Evolutionary conservation across 2,797 vertebrate species (phyloP).

Genomic region (Caiman crocodilus): DNA sequence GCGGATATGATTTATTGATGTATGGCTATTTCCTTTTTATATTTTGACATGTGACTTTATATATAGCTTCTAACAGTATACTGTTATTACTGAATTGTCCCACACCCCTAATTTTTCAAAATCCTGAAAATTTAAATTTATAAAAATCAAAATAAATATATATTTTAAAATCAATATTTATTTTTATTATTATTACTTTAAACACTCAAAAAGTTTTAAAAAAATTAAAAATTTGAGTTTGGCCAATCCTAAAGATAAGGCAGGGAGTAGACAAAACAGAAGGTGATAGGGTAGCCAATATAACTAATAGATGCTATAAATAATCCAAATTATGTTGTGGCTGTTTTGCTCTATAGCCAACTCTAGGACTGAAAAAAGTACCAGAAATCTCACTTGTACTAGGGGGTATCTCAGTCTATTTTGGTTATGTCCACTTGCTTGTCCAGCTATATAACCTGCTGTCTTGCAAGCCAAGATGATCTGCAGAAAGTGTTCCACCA

Average conservation of each 20-base stretch:
- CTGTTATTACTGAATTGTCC: too few relatives aligned
- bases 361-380: not conserved
- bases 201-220: too few relatives aligned
- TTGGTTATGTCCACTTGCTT: not conserved
- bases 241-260: not conserved
- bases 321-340: not conserved
- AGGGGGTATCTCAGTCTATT: not conserved
- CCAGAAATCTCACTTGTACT: not conserved
- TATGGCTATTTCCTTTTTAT: too few relatives aligned
- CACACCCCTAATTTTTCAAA: too few relatives aligned
- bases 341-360: not conserved
- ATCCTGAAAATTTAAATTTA: too few relatives aligned
- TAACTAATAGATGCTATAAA: not conserved
- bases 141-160: too few relatives aligned
- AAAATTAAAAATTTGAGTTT: too few relatives aligned
- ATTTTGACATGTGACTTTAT: too few relatives aligned
- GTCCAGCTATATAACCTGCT: conserved; percentile 45
- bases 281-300: not conserved
- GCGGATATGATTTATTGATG: too few relatives aligned
- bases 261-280: not conserved
- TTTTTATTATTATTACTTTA: too few relatives aligned
- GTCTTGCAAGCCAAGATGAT: conserved; percentile 11
- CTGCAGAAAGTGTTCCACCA: conserved; percentile 24
- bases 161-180: too few relatives aligned
- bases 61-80: too few relatives aligned